These are phyloP conservation scores for Rotaria macrura DNA, from an alignment of 2,888 invertebrate genomes.

Conservation along the genomic window DNA sequence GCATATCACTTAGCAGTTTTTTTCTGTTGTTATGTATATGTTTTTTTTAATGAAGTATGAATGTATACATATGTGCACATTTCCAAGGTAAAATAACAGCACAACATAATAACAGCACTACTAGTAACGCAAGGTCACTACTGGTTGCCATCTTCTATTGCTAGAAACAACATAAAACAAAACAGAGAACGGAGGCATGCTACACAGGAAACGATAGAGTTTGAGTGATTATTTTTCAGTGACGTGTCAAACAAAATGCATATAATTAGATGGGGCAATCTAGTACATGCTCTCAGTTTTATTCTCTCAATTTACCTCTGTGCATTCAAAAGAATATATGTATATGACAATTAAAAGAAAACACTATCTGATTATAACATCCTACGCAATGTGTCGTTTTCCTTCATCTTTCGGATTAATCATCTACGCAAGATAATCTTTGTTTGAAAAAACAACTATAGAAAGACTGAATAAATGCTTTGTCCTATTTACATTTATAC, in stretches of 20 bases:
- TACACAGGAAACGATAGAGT: not conserved
- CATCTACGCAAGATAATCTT: not conserved
- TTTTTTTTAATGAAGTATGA: not conserved
- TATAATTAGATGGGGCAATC: not conserved
- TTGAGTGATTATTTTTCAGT: not conserved
- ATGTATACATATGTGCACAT: not conserved
- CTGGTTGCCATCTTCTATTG: not conserved
- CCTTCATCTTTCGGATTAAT: not conserved
- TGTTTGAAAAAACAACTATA: too few species aligned
- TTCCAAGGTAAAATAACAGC: slow-evolving; percentile 3
- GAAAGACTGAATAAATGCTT: not conserved
- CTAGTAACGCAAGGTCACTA: not conserved
- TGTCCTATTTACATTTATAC: too few species aligned
- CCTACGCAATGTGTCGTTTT: not conserved
- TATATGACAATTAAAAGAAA: too few species aligned
- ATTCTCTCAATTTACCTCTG: too few species aligned
- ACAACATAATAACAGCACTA: not conserved
- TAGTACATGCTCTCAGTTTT: too few species aligned
- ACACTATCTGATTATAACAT: not conserved
- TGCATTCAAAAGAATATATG: too few species aligned
- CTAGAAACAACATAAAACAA: not conserved
- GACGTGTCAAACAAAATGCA: not conserved
- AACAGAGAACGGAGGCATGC: not conserved
- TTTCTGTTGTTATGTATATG: not conserved
- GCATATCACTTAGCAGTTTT: not conserved